Conservation (phyloP, 2,797 vertebrate species). For the Dendrocincla tyrannina region DNA sequence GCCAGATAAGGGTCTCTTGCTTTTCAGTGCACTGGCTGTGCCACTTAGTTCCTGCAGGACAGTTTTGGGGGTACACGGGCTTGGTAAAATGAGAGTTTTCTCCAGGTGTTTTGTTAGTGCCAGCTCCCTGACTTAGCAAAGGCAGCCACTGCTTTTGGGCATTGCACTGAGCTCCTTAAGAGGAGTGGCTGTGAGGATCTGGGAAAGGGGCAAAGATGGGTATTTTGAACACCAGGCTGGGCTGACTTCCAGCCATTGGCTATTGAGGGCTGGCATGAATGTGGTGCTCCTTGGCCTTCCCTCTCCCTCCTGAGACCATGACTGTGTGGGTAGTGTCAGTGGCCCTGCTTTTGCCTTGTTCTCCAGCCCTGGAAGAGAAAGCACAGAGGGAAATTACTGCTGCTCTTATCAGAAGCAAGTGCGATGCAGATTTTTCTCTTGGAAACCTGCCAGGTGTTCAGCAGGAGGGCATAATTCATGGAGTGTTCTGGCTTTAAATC, state of each 20-base stretch:
- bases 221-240: fast-evolving
- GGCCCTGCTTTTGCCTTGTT: neutral
- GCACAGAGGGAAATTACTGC: neutral
- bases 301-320: neutral
- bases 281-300: fast-evolving
- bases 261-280: neutral
- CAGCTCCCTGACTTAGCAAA: neutral
- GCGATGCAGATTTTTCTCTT: neutral
- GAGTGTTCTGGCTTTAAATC: neutral
- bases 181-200: neutral
- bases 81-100: neutral
- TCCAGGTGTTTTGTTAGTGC: fast-evolving
- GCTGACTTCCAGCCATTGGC: neutral
- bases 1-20: neutral
- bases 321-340: neutral
- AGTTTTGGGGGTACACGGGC: neutral
- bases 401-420: neutral
- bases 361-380: neutral
- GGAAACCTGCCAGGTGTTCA: neutral
- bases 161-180: neutral
- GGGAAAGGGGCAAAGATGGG: fast-evolving
- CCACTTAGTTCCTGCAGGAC: fast-evolving
- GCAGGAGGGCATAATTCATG: neutral
- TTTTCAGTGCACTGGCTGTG: fast-evolving
- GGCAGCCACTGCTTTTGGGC: neutral